Base-by-base conservation (phyloP, 2,113 vertebrate species). In the Mola mola region DNA sequence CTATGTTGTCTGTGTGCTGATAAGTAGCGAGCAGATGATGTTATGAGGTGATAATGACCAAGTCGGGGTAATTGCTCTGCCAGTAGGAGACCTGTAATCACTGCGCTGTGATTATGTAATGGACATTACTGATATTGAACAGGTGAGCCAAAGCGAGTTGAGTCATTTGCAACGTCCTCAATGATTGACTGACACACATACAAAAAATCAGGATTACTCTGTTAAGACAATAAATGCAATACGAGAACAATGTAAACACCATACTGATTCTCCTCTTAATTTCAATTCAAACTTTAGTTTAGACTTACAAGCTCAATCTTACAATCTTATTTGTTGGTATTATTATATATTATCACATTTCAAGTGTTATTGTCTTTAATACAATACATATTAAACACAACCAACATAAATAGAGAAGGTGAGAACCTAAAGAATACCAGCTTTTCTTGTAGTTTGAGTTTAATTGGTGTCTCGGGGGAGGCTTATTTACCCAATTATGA, bases 41-140 rank as follows among this genome's bases (percentile, higher is more conserved):
- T 85, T 79, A 56, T 66, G 76, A 81, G 78, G 82, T 72, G 85
- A 87, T 87, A 87, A 87, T 87, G 78, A 88, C 64, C 72, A 52
- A 29, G 73, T 50, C 13, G 22, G 36, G 64, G 60, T 89, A 86
- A 87, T 89, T 86, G 73, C 79, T 81, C 74, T 72, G 71, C 46
- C 58, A 19, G 68, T 61, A 70, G 68, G 76, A 86, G 76, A 82
- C 75, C 73, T 73, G 70, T 76, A 81, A 84, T 84, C 77, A 78
- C 65, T 36, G 52, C 25, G 5, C 48, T 49, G 56, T 60, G 66
- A 74, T 88, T 83, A 85, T 83, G 75, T 85, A 86, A 82, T 61
- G 46, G 52, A 73, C 51, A 44, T 55, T 10, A 46, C 74, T 76
- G 80, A 86, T 81, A 79, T 16, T 48, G 75, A 77, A 47, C 70